A percentile compares a stretch with the other conserved stretches of the same genome.
Evolutionary conservation across 2,113 vertebrate species (phyloP).

Genomic region (Calcarius ornatus): DNA sequence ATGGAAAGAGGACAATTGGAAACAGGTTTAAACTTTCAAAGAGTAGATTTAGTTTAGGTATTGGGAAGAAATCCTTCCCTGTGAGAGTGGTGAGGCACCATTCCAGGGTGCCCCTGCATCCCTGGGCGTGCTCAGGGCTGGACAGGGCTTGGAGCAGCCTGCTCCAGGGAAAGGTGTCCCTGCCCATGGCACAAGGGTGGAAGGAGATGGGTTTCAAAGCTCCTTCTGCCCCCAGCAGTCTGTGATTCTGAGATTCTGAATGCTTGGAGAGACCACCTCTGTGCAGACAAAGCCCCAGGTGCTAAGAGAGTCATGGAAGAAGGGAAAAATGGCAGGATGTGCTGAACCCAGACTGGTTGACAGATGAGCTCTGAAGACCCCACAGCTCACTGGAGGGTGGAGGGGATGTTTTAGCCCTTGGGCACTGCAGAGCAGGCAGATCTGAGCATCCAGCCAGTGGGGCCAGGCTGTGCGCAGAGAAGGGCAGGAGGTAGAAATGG

Average conservation of each 20-base stretch:
- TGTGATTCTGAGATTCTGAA: background rate
- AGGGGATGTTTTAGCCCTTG: background rate
- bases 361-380: background rate
- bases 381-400: background rate
- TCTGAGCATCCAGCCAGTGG: background rate
- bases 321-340: background rate
- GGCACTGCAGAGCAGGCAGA: background rate
- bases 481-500: background rate
- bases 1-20: background rate
- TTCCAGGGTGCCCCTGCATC: background rate
- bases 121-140: background rate
- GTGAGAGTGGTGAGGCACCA: background rate
- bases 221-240: background rate
- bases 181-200: background rate
- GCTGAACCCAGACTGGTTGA: background rate
- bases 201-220: background rate
- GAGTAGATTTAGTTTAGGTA: background rate
- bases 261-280: background rate
- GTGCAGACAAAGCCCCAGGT: background rate
- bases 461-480: background rate
- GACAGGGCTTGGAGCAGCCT: background rate
- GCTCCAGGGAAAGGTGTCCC: background rate
- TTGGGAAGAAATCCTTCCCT: background rate
- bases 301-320: background rate
- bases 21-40: background rate